Conservation (phyloP, 2,888 invertebrate genomes). For the Lepetodrilus schrolli region DNA sequence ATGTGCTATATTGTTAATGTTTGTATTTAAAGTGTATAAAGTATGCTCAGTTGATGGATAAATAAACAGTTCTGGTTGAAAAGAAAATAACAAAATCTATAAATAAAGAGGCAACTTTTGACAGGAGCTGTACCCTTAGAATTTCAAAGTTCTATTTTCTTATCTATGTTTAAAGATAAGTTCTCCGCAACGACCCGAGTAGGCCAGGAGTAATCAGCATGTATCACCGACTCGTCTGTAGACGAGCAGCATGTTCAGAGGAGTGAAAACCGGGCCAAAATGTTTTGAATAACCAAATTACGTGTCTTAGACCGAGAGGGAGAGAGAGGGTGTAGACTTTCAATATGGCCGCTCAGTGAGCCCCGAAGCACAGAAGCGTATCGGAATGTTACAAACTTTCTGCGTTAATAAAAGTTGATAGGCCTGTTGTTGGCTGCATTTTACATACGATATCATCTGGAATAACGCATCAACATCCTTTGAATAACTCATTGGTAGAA, state of each 20-base stretch:
- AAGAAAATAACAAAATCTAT: too few species aligned
- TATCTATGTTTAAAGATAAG: not conserved
- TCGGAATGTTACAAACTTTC: conserved; percentile 12
- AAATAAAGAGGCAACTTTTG: too few species aligned
- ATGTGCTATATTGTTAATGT: too few species aligned
- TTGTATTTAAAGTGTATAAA: too few species aligned
- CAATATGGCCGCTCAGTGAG: conserved; percentile 26
- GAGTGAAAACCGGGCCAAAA: conserved; percentile 5
- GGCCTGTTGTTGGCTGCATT: too few species aligned
- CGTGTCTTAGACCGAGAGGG: conserved; percentile 14
- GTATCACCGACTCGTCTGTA: conserved; percentile 4
- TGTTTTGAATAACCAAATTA: conserved; percentile 21
- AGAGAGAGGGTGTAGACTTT: conserved; percentile 27
- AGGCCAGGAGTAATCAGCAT: not conserved
- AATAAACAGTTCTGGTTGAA: too few species aligned
- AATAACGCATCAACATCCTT: too few species aligned
- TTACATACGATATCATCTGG: too few species aligned
- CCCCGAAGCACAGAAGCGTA: not conserved
- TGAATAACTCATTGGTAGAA: not conserved
- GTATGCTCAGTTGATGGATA: too few species aligned
- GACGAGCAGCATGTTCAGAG: not conserved
- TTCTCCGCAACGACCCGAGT: not conserved
- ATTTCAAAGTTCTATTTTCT: too few species aligned
- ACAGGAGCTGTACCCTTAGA: too few species aligned
- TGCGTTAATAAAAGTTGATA: not conserved